Base-by-base conservation (phyloP, 2,113 vertebrate genomes). In the Toxotes chatareus region DNA sequence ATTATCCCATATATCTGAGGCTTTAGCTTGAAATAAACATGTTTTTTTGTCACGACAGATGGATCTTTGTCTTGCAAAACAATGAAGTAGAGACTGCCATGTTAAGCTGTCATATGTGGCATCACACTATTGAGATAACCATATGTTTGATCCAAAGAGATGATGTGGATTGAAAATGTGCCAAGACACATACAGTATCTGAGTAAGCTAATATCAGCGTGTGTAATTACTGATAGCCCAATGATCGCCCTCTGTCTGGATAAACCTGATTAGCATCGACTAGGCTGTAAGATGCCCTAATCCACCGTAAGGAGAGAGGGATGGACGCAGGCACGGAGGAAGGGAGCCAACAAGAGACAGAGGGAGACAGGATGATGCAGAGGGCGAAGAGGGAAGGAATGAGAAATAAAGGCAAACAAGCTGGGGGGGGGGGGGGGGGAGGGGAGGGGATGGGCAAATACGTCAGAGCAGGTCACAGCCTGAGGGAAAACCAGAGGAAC, bases 251-350 rank as follows among this genome's bases (percentile, higher is more conserved):
- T 90, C 85, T 91, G 81, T 83, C 90, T 85, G 74, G 83, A 89
- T 92, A 91, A 94, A 94, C 78, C 89, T 53, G 91, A 93, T 94
- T 93, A 94, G 87, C 80, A 94, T 94, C 64, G 92, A 93, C 83
- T 69, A 72, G 77, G 53, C 87, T 88, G 71, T 83, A 89, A 94
- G 53, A 68, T 40, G 32, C 57, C 72, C 63, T 92, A 92, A 93
- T 88, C 88, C 89, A 84, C 61, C 38, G 82, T 85, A 83, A 91
- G 74, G 82, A 83, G 84, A 86, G 86, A 76, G 66, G 86, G 87
- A 86, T 65, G 71, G 78, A 83, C 0, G 16, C 14, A 42, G 60
- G 53, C 64, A 78, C 44, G 51, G 59, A 76, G 60, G 69, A 72
- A 68, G 68, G 51, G 49, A 57, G 51, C 67, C 32, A 42, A 32